Percentiles rank a stretch among this genome's conserved stretches.
These are phyloP conservation scores for Standfussiana lucernea DNA, from an alignment of 2,888 invertebrate genomes.

Conservation along the genomic window DNA sequence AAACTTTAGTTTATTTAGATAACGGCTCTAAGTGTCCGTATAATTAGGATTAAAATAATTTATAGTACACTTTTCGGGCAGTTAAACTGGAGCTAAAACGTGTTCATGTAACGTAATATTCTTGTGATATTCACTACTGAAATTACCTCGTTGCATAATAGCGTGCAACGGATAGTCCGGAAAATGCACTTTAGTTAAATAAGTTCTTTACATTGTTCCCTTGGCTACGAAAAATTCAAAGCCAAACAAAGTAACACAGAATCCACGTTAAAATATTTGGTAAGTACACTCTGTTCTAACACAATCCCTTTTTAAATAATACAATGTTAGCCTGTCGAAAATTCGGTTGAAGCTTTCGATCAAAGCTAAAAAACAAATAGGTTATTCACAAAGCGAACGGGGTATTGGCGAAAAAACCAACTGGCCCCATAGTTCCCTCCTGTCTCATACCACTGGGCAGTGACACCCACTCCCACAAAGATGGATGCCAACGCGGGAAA, in stretches of 20 bases:
- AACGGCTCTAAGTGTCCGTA: conserved; percentile 4
- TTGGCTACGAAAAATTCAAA: conserved; percentile 44
- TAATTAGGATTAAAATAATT: conserved; percentile 38
- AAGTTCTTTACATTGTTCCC: conserved; percentile 27
- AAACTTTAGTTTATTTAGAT: conserved; percentile 29
- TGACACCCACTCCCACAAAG: conserved; percentile 80
- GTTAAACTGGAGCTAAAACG: conserved; percentile 7
- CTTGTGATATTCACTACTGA: conserved; percentile 21
- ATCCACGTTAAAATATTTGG: conserved; percentile 1
- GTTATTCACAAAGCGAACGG: conserved; percentile 79
- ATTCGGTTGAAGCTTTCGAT: conserved; percentile 59
- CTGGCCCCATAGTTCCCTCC: conserved; percentile 69
- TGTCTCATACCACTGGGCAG: conserved; percentile 64
- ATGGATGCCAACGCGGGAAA: conserved; percentile 85
- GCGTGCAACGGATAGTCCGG: conserved; percentile 21
- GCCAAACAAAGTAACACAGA: neutral
- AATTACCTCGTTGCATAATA: conserved; percentile 29
- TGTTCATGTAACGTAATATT: conserved; percentile 24
- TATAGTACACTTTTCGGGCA: conserved; percentile 19
- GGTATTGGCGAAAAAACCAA: conserved; percentile 83
- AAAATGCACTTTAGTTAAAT: conserved; percentile 37
- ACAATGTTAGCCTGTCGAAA: conserved; percentile 27
- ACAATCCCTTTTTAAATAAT: conserved; percentile 21
- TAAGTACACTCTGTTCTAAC: conserved; percentile 1
- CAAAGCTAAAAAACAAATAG: conserved; percentile 78